Base-by-base conservation (phyloP, 2,888 invertebrate genomes). In the Nesidiocoris tenuis region DNA sequence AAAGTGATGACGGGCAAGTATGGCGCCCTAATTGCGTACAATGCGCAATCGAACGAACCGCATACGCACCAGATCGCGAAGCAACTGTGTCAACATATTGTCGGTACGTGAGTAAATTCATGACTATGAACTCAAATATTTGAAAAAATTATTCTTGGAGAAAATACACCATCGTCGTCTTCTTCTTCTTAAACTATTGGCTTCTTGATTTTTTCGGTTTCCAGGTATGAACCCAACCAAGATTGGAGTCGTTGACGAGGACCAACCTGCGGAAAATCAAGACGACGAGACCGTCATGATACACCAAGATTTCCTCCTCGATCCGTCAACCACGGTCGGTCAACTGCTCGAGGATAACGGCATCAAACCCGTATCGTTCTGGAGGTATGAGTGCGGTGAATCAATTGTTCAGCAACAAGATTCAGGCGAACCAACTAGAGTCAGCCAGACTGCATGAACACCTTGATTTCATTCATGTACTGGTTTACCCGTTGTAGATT, bases 61-160 rank as follows among this genome's bases (percentile, higher is more conserved):
- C 84, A 86, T 63, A 79, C 80, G 17, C 81, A 84, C 24, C 82
- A 85, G 64, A 82, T 92, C 9, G 91, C 91, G 18, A 88, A 88
- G 80, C 90, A 93, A 81, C 83, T 98, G 5, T 95, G 96, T 82
- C 96, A 97, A 83, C 98, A 98, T 82, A 90, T 98, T 81, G 94
- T 98, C 21, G 96, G 89, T 83, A 84, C 39, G 12, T 7, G 39
- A 39, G 39, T 39, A 39, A n/a, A n/a, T n/a, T n/a, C n/a, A n/a
- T n/a, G n/a, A n/a, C n/a, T n/a, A n/a, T n/a, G n/a, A n/a, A n/a
- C n/a, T n/a, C n/a, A n/a, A n/a, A n/a, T n/a, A n/a, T n/a, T n/a
- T n/a, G n/a, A n/a, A n/a, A n/a, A n/a, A n/a, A n/a, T n/a, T n/a
- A n/a, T n/a, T n/a, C n/a, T n/a, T n/a, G n/a, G n/a, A n/a, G n/a